Conservation (phyloP, 2,888 invertebrate genomes). For the Hydroisotoma schaefferi region DNA sequence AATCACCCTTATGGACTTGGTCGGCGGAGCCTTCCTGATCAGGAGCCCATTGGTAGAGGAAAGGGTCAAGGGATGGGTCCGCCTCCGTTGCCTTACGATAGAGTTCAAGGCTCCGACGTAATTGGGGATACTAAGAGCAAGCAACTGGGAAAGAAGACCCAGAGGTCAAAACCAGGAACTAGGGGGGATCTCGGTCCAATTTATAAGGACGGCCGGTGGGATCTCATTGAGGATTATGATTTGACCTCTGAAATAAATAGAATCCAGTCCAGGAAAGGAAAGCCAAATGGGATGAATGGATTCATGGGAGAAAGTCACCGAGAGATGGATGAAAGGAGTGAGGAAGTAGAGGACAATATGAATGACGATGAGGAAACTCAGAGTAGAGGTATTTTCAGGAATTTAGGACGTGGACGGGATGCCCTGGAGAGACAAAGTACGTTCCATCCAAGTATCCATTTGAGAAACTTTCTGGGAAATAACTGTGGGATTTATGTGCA, state of each 20-base stretch:
- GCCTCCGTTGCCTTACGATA: conserved; percentile 3
- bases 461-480: too few species aligned
- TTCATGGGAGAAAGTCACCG: conserved; percentile 1
- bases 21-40: conserved; percentile 15
- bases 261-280: conserved; percentile 10
- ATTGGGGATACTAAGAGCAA: conserved; percentile 3
- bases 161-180: not conserved
- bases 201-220: conserved; percentile 24
- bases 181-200: conserved; percentile 7
- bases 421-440: too few species aligned
- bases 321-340: conserved; percentile 5
- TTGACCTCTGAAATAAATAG: conserved; percentile 28
- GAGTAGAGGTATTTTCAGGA: too few species aligned
- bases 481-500: too few species aligned
- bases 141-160: not conserved
- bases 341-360: not conserved
- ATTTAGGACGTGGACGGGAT: not conserved
- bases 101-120: too few species aligned
- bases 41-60: not conserved
- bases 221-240: conserved; percentile 32
- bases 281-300: not conserved
- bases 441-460: too few species aligned
- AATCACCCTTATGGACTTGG: conserved; percentile 13
- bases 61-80: conserved; percentile 1
- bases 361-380: too few species aligned